Conservation (phyloP, 2,797 vertebrate species). For the Ctenosaura bakeri region DNA sequence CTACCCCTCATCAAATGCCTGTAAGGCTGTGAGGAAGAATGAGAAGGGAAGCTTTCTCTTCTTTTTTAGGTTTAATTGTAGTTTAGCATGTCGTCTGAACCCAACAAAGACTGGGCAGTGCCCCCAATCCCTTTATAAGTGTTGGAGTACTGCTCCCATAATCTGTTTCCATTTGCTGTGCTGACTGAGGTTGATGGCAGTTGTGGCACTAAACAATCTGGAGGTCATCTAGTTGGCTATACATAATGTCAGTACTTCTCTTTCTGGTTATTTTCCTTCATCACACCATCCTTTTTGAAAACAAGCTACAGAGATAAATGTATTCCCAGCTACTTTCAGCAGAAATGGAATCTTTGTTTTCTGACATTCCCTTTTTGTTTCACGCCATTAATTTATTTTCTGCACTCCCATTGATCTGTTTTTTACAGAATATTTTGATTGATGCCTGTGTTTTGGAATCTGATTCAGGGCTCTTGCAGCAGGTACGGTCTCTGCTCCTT, state of each 20-base stretch:
- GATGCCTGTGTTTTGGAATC: slow-evolving; percentile 96
- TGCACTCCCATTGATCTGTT: neutral
- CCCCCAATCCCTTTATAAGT: no score
- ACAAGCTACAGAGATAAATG: neutral
- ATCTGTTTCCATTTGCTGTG: no score
- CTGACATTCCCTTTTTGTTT: neutral
- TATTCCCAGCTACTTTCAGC: no score
- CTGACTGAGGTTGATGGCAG: neutral
- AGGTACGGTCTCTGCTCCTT: slow-evolving; percentile 81
- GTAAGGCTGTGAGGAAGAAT: neutral
- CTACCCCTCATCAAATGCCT: neutral
- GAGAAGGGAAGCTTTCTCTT: neutral
- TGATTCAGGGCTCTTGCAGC: slow-evolving; percentile 95
- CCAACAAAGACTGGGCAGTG: neutral
- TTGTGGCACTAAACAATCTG: neutral
- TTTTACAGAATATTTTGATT: slow-evolving; percentile 90
- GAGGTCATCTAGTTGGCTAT: neutral
- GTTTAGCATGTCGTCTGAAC: neutral
- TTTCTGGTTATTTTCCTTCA: neutral
- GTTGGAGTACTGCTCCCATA: no score
- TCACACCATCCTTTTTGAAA: neutral
- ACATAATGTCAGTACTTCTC: neutral
- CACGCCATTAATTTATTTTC: neutral
- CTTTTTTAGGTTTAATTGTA: neutral
- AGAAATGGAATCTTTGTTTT: neutral